Evolutionary conservation across 2,113 vertebrate species (phyloP), one percentile per base, ranked within the genome.

Genomic region (Carassius auratus): DNA sequence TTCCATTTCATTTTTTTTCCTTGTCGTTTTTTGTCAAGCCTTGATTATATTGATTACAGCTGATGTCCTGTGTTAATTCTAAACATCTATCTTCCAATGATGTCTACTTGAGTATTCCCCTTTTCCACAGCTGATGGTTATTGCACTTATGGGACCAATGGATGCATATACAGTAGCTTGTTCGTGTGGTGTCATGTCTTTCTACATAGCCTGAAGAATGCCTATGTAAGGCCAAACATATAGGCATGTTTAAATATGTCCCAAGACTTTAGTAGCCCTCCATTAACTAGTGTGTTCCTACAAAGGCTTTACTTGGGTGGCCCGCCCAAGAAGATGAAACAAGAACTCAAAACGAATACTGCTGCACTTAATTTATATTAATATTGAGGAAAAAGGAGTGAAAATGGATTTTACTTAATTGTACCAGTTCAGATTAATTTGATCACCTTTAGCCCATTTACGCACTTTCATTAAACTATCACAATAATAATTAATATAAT

Each of bases 21-120:
- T 66, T 66, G 23, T 66, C 26, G 23, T 66, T 23, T 66, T 38
- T 38, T 3, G 3, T 38, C 36, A 38, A 38, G 36, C 36, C 36
- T 38, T 38, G 36, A 38, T 38, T 66, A 66, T 66, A 66, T 66
- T 66, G 62, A 66, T 66, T 66, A 30, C 62, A 66, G 62, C 62
- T 66, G 62, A 66, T 66, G 62, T 66, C 62, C 23, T 66, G n/a
- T 66, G 62, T 66, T 66, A 66, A 66, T 66, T 66, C 62, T 66
- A 66, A 66, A 66, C 62, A 68, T 68, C 64, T 68, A 68, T 68
- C 64, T 68, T 68, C 64, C 64, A 68, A 68, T 68, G 64, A 68
- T 68, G 23, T 68, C 17, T 33, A 33, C 64, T 26, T 33, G 64
- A 68, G 64, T 68, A 68, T 68, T 68, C 64, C 64, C 64, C 64